Evolutionary conservation across 2,113 vertebrate species (phyloP), one percentile per base, ranked within the genome.

Genomic region (Pardalotus punctatus): DNA sequence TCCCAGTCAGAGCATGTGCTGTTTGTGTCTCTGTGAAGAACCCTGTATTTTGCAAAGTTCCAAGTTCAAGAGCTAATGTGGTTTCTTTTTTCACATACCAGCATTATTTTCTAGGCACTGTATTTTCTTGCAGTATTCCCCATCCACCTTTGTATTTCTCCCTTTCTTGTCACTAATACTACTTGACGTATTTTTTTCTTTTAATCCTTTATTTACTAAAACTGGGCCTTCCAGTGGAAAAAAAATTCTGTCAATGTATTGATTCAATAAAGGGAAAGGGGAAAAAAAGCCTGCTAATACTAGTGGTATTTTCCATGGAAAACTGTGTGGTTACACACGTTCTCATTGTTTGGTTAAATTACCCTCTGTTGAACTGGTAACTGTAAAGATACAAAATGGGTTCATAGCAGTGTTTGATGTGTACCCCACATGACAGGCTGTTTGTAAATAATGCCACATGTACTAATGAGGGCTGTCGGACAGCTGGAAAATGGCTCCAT

Each of bases 361-460:
- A 4, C 14, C 28, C 10, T 42, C 6, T 27, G 53, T 60, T 66
- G 78, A 53, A 15, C 51, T 50, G 35, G 25, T 76, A 61, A 42
- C 60, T 66, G 25, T 50, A 57, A 31, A 58, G 71, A 50, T 25
- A 35, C 7, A 76, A 35, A 76, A 42, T 48, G 43, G 21, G 29
- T 69, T 73, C 56, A 20, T 27, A 11, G 35, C 36, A 74, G 33
- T 25, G 54, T 74, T 42, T 53, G 48, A 27, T 4, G 6, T 27
- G 7, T 27, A 28, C 29, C 31, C 33, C 7, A 21, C 5, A 1
- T 3, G 48, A 17, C 8, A 10, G 16, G 12, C 45, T 80, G 36
- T 35, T 65, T 53, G 71, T 64, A 67, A 67, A 12, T 36, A 80
- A 12, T 4, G 2, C 61, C 53, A 2, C 14, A 1, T 0, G 1